Evolutionary conservation across 1,140 invertebrate genomes (phyloP), one percentile per base, ranked within the genome.

Genomic region (Eumeta japonica): DNA sequence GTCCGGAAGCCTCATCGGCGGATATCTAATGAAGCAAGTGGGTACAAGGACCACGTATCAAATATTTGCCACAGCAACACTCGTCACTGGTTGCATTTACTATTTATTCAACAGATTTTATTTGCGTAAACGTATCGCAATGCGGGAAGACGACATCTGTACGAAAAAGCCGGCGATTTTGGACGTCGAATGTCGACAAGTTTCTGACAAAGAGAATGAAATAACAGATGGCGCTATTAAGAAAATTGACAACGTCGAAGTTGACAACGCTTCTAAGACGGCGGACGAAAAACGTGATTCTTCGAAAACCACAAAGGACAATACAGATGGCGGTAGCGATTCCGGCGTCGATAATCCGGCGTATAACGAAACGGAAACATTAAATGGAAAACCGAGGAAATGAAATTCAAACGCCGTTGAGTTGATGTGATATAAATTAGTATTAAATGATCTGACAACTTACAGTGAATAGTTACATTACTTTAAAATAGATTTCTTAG

Each of bases 1-100:
- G 11, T 75, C 83, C 3, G 88, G 88, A 28, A 88, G 87, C 62
- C 67, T 91, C 16, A 78, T 87, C 20, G 89, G 88, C 2, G 89
- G 88, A 1, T 87, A 84, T 47, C 54, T 89, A 12, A 89, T 89
- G 77, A 86, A 87, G 53, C 76, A 74, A 10, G 80, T 87, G 46
- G 87, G 86, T 5, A 86, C 86, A 1, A 71, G 88, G 28, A 68
- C 79, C 0, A 89, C 88, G 0, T 90, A 88, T 57, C 83, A 82
- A 51, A 80, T 88, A 41, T 88, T 90, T 50, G 74, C 86, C 0
- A 74, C 71, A 0, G 68, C 79, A 0, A 81, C 82, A 3, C 62
- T 84, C 0, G 44, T 85, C 2, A 83, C 83, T 10, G 85, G 84
- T 2, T 62, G 85, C 29, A 53, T 87, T 28, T 91, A 90, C 58